Conservation (phyloP, 2,888 invertebrate genomes). For the Trisateles emortualis region DNA sequence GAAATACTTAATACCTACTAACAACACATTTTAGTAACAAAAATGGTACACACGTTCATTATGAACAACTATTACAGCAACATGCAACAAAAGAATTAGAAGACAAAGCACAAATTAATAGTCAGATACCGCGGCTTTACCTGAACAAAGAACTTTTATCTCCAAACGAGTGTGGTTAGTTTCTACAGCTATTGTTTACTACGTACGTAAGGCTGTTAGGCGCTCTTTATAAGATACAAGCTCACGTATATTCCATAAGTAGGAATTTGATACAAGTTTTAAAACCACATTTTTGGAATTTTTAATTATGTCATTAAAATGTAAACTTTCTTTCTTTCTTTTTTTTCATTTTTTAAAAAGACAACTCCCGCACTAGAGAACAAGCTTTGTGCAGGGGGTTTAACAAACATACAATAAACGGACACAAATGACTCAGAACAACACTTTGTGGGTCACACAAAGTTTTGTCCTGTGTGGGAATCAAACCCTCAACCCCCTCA, state of each 20-base stretch:
- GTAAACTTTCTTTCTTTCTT: too few species aligned
- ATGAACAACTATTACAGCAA: slow-evolving; percentile 18
- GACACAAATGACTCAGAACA: too few species aligned
- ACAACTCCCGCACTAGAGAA: too few species aligned
- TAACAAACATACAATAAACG: too few species aligned
- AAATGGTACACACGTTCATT: slow-evolving; percentile 20
- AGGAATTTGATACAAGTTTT: too few species aligned
- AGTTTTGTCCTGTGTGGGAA: too few species aligned
- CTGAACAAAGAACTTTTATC: slow-evolving; percentile 13
- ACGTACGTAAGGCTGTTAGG: slow-evolving; percentile 12
- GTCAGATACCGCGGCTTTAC: slow-evolving; percentile 5
- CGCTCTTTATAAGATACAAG: not conserved
- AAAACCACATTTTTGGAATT: too few species aligned
- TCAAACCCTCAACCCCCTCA: too few species aligned
- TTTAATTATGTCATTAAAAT: too few species aligned
- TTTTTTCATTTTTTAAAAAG: too few species aligned
- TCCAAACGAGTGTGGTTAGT: slow-evolving; percentile 20
- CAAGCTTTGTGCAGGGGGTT: too few species aligned
- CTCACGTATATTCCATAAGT: not conserved
- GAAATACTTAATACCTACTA: not conserved
- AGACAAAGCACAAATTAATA: slow-evolving; percentile 28
- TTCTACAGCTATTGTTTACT: slow-evolving; percentile 10
- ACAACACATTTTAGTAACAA: not conserved
- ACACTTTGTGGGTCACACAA: too few species aligned
- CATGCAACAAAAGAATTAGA: slow-evolving; percentile 34